A percentile compares a stretch with the other conserved stretches of the same genome.
These are phyloP conservation scores for Campaea margaritaria DNA, from an alignment of 2,888 invertebrate species.

Conservation along the genomic window DNA sequence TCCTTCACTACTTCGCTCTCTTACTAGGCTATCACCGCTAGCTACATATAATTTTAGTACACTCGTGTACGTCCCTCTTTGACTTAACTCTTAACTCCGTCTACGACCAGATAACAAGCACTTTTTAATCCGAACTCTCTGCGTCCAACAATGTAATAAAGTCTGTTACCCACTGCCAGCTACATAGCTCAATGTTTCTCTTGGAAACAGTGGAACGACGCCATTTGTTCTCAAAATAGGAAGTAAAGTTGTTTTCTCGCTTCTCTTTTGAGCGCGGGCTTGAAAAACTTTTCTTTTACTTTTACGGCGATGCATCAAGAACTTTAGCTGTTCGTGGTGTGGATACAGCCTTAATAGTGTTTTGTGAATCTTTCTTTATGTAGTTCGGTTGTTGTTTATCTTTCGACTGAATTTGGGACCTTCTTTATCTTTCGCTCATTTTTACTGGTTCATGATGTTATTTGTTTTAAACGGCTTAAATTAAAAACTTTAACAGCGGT, in stretches of 20 bases:
- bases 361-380: slow-evolving; percentile 37
- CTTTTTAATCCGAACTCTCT: slow-evolving; percentile 30
- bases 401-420: slow-evolving; percentile 24
- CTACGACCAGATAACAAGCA: slow-evolving; percentile 10
- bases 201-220: slow-evolving; percentile 54
- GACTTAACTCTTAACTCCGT: slow-evolving; percentile 6
- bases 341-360: slow-evolving; percentile 44
- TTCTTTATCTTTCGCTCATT: background rate
- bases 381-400: slow-evolving; percentile 26
- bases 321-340: slow-evolving; percentile 43
- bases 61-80: slow-evolving; percentile 3
- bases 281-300: slow-evolving; percentile 59
- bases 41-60: no score
- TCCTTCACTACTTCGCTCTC: no score
- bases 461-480: background rate
- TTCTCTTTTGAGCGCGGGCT: slow-evolving; percentile 57
- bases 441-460: background rate
- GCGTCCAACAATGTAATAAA: slow-evolving; percentile 41
- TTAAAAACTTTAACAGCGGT: no score
- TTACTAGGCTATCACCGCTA: no score
- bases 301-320: slow-evolving; percentile 57
- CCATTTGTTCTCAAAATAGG: slow-evolving; percentile 73
- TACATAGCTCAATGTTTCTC: slow-evolving; percentile 49
- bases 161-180: slow-evolving; percentile 39
- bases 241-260: slow-evolving; percentile 70